Conservation (phyloP, 2,113 vertebrate genomes). For the Calonectris borealis region DNA sequence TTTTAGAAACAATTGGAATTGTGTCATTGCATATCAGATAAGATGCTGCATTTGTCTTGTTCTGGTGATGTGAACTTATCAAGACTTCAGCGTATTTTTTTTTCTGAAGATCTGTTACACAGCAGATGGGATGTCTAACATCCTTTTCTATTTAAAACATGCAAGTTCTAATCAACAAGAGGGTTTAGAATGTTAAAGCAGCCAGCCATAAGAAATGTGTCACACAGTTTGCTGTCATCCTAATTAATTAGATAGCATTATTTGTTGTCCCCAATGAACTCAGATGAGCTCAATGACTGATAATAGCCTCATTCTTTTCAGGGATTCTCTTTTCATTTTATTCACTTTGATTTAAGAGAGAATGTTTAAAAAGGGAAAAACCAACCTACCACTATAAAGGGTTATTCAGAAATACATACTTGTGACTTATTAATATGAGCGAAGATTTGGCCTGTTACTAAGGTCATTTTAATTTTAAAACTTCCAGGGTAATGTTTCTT, state of each 20-base stretch:
- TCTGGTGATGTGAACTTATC: slow-evolving; percentile 65
- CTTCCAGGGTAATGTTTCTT: slow-evolving; percentile 11
- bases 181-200: slow-evolving; percentile 78
- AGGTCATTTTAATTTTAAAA: slow-evolving; percentile 51
- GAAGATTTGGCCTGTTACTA: slow-evolving; percentile 2
- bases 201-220: slow-evolving; percentile 79
- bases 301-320: slow-evolving; percentile 71
- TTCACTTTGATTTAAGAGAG: slow-evolving; percentile 26
- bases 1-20: slow-evolving; percentile 34
- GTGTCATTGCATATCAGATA: slow-evolving; percentile 31
- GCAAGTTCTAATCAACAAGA: slow-evolving; percentile 78
- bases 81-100: slow-evolving; percentile 43
- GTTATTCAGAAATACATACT: not conserved
- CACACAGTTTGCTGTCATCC: slow-evolving; percentile 77
- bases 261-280: slow-evolving; percentile 77
- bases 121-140: slow-evolving; percentile 79
- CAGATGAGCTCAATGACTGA: slow-evolving; percentile 69
- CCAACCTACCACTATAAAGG: not conserved
- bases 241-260: slow-evolving; percentile 84
- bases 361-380: not conserved
- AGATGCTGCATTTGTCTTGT: slow-evolving; percentile 53
- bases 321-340: slow-evolving; percentile 53
- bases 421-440: not conserved
- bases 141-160: slow-evolving; percentile 78
- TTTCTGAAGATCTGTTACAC: slow-evolving; percentile 60